Evolutionary conservation across 2,797 vertebrate species (phyloP).

Genomic region (Passerculus sandwichensis): DNA sequence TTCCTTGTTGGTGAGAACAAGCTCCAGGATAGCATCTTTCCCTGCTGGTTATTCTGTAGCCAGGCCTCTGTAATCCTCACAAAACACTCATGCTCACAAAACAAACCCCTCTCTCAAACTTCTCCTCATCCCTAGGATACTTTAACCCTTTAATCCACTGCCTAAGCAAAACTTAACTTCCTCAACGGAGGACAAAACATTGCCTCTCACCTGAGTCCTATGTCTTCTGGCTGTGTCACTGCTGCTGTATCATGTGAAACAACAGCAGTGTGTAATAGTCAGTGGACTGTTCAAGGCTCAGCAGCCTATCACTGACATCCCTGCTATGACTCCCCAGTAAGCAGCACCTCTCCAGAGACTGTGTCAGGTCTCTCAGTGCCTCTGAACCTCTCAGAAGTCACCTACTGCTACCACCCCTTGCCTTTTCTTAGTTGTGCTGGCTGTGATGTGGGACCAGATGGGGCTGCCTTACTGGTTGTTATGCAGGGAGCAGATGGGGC

Average conservation of each 20-base stretch:
- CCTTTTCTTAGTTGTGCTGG: not conserved
- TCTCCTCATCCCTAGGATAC: too few relatives aligned
- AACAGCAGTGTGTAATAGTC: too few relatives aligned
- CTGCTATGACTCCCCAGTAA: too few relatives aligned
- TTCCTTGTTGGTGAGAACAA: not conserved
- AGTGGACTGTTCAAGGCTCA: too few relatives aligned
- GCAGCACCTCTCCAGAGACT: too few relatives aligned
- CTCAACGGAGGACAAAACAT: too few relatives aligned
- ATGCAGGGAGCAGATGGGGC: not conserved
- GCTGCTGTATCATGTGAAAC: not conserved
- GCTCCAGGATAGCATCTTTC: not conserved
- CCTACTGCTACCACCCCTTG: not conserved
- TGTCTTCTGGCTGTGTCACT: not conserved
- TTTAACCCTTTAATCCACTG: too few relatives aligned
- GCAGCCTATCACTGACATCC: too few relatives aligned
- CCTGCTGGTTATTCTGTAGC: not conserved
- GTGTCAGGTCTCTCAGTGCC: not conserved
- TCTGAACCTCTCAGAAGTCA: not conserved
- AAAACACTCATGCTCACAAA: too few relatives aligned
- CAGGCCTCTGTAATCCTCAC: not conserved
- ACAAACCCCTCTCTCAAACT: too few relatives aligned
- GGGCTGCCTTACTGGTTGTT: not conserved
- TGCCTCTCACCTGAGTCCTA: not conserved
- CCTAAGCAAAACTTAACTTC: too few relatives aligned
- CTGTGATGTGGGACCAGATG: not conserved